Percentiles rank a stretch among this genome's conserved stretches.
These are phyloP conservation scores for Cyanistes caeruleus DNA, from an alignment of 2,113 vertebrate species.

Conservation along the genomic window DNA sequence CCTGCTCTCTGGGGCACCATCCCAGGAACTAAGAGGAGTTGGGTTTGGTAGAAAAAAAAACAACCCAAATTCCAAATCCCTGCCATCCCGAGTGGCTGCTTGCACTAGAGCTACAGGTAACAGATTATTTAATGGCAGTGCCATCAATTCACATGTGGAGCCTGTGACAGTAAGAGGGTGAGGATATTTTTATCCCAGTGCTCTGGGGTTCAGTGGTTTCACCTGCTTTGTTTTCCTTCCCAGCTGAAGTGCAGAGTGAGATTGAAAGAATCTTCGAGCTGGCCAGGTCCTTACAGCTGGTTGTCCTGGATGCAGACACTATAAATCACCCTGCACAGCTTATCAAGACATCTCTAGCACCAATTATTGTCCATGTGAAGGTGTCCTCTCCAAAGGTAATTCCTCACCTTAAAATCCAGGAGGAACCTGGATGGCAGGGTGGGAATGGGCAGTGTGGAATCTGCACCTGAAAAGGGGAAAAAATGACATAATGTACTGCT, in stretches of 20 bases:
- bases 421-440: not conserved
- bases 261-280: conserved; percentile 98
- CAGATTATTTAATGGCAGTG: not conserved
- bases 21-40: not conserved
- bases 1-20: not conserved
- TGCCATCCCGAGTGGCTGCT: not conserved
- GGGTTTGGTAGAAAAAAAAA: not conserved
- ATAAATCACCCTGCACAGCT: conserved; percentile 98
- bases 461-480: not conserved
- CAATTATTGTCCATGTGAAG: conserved; percentile 97
- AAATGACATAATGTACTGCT: not conserved
- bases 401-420: not conserved
- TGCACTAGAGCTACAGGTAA: not conserved
- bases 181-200: not conserved
- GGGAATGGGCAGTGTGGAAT: not conserved
- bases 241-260: conserved; percentile 97
- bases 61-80: not conserved
- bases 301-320: conserved; percentile 96
- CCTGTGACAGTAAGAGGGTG: not conserved
- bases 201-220: not conserved
- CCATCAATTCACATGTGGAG: not conserved
- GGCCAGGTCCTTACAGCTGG: conserved; percentile 94
- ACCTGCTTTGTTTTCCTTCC: not conserved
- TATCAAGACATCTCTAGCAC: conserved; percentile 96
- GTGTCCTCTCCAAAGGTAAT: conserved; percentile 97